phyloP scores from a whole-genome alignment of 1,140 invertebrate species.

The Zaprionus ghesquierei region DNA sequence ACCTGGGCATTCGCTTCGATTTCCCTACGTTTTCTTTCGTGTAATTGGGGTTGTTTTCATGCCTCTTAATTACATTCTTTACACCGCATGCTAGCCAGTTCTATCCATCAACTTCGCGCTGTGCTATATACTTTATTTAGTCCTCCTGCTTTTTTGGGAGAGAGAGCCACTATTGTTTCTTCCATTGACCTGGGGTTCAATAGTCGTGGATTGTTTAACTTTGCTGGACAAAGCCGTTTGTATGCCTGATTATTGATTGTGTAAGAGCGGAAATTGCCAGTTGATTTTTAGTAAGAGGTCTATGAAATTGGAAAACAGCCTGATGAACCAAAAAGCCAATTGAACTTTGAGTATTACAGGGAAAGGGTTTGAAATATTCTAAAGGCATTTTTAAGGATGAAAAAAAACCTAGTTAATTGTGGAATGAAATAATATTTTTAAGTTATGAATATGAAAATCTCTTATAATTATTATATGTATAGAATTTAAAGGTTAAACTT shows the following conservation, averaged over 20 bases:
- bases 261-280: slow-evolving; percentile 1
- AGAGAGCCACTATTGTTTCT: slow-evolving; percentile 34
- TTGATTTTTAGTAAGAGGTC: not conserved
- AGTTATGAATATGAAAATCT: no score
- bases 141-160: not conserved
- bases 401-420: no score
- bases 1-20: slow-evolving; percentile 27
- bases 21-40: slow-evolving; percentile 17
- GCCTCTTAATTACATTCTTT: slow-evolving; percentile 58
- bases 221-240: slow-evolving; percentile 21
- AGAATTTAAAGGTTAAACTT: no score
- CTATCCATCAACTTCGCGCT: not conserved
- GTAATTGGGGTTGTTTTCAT: slow-evolving; percentile 43
- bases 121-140: slow-evolving; percentile 21
- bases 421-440: no score
- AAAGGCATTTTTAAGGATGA: not conserved
- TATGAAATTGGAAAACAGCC: not conserved
- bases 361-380: not conserved
- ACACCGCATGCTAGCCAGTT: not conserved
- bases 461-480: no score
- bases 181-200: slow-evolving; percentile 48
- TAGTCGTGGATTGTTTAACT: slow-evolving; percentile 37
- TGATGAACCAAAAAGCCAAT: not conserved
- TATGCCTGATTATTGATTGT: slow-evolving; percentile 44
- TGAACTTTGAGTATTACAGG: not conserved